phyloP scores from a whole-genome alignment of 2,888 invertebrate species.

The Thymelicus sylvestris region DNA sequence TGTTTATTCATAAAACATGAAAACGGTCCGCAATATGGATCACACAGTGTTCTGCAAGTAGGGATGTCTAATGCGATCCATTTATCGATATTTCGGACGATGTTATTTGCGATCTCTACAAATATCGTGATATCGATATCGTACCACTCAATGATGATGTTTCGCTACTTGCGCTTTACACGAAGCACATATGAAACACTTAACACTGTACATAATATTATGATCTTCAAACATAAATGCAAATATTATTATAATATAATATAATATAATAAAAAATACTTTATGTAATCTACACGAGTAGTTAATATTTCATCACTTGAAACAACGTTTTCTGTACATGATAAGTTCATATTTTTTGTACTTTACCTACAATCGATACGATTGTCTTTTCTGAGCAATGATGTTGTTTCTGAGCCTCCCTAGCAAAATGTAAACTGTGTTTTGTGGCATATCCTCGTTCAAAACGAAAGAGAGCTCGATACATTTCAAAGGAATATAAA shows the following conservation, averaged over 20 bases:
- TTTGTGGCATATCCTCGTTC: slow-evolving; percentile 1
- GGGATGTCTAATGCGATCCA: background rate
- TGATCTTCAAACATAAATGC: too few relatives aligned
- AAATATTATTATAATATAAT: too few relatives aligned
- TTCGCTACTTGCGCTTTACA: too few relatives aligned
- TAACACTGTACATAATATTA: too few relatives aligned
- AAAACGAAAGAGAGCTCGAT: slow-evolving; percentile 15
- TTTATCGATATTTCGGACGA: background rate
- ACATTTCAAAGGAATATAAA: slow-evolving; percentile 35
- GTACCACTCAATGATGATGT: too few relatives aligned
- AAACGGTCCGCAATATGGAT: slow-evolving; percentile 14
- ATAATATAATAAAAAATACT: too few relatives aligned
- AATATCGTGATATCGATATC: too few relatives aligned
- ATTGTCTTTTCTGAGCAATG: background rate
- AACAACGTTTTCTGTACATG: background rate
- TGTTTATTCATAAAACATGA: slow-evolving; percentile 25
- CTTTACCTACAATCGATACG: background rate
- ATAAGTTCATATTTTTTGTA: too few relatives aligned
- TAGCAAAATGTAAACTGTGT: slow-evolving; percentile 10
- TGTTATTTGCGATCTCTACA: too few relatives aligned
- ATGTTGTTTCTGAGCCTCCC: background rate
- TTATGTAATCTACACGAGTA: too few relatives aligned
- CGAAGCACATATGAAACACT: too few relatives aligned
- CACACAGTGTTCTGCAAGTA: slow-evolving; percentile 1
- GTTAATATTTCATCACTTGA: too few relatives aligned